These are phyloP conservation scores for Hiodon alosoides DNA, from an alignment of 2,113 vertebrate species.

Conservation along the genomic window DNA sequence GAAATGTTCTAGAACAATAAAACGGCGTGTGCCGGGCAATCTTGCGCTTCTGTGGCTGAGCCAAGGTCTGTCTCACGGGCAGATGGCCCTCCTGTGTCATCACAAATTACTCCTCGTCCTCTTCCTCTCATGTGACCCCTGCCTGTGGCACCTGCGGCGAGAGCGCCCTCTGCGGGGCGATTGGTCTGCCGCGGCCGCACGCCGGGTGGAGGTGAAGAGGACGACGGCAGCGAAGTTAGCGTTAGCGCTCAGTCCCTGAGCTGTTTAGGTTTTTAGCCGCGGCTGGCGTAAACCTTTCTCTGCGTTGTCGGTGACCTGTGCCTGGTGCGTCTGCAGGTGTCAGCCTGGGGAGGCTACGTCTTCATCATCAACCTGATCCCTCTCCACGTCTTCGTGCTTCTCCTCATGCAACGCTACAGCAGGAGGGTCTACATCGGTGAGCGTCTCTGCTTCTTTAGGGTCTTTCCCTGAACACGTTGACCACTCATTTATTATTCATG, in stretches of 20 bases:
- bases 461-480: not conserved
- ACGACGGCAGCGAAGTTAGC: too few species aligned
- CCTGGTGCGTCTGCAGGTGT: slow-evolving; percentile 66
- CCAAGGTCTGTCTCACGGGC: too few species aligned
- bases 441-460: slow-evolving; percentile 28
- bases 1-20: too few species aligned
- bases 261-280: not conserved
- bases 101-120: too few species aligned
- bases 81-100: too few species aligned
- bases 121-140: too few species aligned
- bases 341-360: slow-evolving; percentile 98
- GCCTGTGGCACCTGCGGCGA: too few species aligned
- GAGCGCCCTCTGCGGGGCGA: too few species aligned
- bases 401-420: slow-evolving; percentile 98
- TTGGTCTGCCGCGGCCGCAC: too few species aligned
- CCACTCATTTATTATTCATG: not conserved
- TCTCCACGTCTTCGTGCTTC: slow-evolving; percentile 91
- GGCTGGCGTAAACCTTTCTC: not conserved
- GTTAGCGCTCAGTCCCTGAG: not conserved
- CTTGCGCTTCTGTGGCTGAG: too few species aligned
- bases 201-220: too few species aligned
- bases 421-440: slow-evolving; percentile 95
- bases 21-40: too few species aligned
- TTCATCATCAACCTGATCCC: slow-evolving; percentile 99
- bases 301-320: slow-evolving; percentile 9